Conservation (phyloP, 2,113 vertebrate species). For the Herpetotheres cachinnans region DNA sequence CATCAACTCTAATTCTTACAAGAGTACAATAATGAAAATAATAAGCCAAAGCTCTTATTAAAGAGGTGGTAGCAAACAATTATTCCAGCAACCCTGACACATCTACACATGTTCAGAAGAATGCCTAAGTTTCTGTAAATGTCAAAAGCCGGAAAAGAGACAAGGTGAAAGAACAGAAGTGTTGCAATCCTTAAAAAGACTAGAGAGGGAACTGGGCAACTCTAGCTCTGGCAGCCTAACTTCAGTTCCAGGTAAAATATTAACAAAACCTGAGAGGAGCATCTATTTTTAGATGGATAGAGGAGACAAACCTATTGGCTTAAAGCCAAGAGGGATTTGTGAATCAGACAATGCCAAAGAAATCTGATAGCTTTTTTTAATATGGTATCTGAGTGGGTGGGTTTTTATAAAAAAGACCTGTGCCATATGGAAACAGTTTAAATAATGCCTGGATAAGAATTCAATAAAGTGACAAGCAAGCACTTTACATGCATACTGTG, state of each 20-base stretch:
- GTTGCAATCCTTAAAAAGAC: neutral
- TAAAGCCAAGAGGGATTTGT: constrained; percentile 29
- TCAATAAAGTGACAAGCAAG: neutral
- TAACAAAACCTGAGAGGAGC: constrained; percentile 45
- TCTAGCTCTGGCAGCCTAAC: constrained; percentile 29
- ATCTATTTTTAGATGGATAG: constrained; percentile 56
- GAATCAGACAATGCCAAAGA: constrained; percentile 28
- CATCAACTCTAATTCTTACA: neutral
- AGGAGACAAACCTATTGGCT: neutral
- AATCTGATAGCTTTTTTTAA: constrained; percentile 11
- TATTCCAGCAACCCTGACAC: neutral
- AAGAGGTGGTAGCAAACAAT: neutral
- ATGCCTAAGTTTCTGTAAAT: neutral
- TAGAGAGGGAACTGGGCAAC: constrained; percentile 18
- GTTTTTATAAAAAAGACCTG: constrained; percentile 7
- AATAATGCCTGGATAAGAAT: neutral
- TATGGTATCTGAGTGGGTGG: constrained; percentile 30
- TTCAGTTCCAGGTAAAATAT: constrained; percentile 68
- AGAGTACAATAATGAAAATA: neutral
- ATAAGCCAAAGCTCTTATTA: neutral
- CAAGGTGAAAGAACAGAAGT: neutral
- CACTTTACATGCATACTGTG: neutral
- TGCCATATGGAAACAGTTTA: constrained; percentile 20
- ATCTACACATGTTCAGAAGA: neutral
- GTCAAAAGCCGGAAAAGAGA: neutral